A percentile compares a stretch with the other conserved stretches of the same genome.
These are phyloP conservation scores for Prunella himalayana DNA, from an alignment of 2,113 vertebrate genomes.

Conservation along the genomic window DNA sequence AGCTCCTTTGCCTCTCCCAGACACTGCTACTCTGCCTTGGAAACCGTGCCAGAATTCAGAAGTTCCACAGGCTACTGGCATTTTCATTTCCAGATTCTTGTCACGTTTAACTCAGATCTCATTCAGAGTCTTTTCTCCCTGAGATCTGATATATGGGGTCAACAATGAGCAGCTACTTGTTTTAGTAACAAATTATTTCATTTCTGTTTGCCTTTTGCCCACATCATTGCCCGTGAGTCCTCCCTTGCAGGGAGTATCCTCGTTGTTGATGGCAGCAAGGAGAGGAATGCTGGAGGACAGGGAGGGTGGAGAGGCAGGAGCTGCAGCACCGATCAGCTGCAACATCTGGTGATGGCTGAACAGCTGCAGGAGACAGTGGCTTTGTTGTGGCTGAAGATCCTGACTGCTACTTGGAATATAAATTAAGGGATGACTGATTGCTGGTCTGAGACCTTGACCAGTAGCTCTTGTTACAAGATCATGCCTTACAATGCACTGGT, in stretches of 20 bases:
- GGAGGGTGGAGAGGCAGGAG: not conserved
- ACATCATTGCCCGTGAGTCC: too few relatives aligned
- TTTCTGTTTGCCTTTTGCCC: not conserved
- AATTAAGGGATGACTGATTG: not conserved
- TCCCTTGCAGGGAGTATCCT: not conserved
- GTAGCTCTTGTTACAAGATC: not conserved
- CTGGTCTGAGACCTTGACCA: not conserved
- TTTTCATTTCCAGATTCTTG: not conserved
- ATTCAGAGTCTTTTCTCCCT: not conserved
- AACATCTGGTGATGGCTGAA: not conserved
- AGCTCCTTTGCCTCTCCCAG: not conserved
- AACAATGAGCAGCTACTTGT: not conserved
- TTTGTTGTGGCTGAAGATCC: not conserved
- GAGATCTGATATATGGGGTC: not conserved
- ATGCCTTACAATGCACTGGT: not conserved
- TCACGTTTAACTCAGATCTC: not conserved
- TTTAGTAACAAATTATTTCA: not conserved
- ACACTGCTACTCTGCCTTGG: rapidly evolving
- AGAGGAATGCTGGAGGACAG: not conserved
- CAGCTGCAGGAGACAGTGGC: not conserved
- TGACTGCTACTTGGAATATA: not conserved
- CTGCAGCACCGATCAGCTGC: not conserved
- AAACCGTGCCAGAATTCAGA: not conserved
- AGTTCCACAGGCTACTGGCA: not conserved
- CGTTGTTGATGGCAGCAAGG: not conserved